Evolutionary conservation across 2,888 invertebrate genomes (phyloP), one percentile per base, ranked within the genome.

Genomic region (Aphrophora alni): DNA sequence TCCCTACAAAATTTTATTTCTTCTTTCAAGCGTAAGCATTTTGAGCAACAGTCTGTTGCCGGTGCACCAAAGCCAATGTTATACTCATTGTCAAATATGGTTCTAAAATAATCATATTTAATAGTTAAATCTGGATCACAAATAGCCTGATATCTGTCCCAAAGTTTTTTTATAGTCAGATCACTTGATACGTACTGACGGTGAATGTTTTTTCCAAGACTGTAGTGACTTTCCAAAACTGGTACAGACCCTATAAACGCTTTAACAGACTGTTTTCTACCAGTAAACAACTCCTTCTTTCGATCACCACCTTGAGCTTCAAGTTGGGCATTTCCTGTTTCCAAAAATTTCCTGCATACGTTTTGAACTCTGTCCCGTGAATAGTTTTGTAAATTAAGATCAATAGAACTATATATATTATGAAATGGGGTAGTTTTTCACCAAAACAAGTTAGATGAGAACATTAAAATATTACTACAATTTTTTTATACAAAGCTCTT

Each of bases 11-110:
- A 80, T 70, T 68, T 80, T 38, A 80, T 21, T 74, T 44, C 21
- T 28, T 79, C 79, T n/a, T 80, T 70, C 21, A 75, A 75, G 24
- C 68, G 33, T 17, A 80, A 69, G 27, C 80, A 80, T 38, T 21
- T 75, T 24, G 75, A 80, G 33, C 75, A 75, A 28, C 68, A 75
- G 28, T 80, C 80, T 24, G 75, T 80, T 69, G 80, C 75, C 24
- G 80, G 75, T 14, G 80, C 75, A 26, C 80, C 80, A 80, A 80
- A 80, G 8, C 80, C 80, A 51, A 70, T 80, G 75, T 80, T 75
- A 27, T 33, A 80, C 17, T 80, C 70, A 68, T 21, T 33, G 28
- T 68, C 38, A 75, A 80, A 80, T 21, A 80, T 38, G 27, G 70
- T 80, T 17, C 69, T 33, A 75, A 80, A 80, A 70, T 38, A 80